A percentile compares a stretch with the other conserved stretches of the same genome.
phyloP scores from a whole-genome alignment of 2,797 vertebrate species.

The Lagorchestes hirsutus region DNA sequence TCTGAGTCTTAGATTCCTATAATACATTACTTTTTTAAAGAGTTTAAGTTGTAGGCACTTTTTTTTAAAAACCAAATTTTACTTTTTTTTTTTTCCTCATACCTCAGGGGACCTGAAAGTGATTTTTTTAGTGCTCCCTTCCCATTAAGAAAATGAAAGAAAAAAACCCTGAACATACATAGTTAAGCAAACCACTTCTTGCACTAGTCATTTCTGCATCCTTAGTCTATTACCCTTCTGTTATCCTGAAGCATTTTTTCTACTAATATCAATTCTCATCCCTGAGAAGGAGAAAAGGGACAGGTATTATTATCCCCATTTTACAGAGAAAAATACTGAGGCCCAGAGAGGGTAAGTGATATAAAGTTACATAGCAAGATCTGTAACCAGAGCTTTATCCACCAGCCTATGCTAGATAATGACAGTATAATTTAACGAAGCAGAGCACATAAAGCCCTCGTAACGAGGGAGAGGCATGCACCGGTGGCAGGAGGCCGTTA shows the following conservation, averaged over 20 bases:
- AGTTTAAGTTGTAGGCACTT: not conserved
- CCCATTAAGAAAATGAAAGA: not conserved
- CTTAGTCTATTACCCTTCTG: not conserved
- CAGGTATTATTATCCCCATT: not conserved
- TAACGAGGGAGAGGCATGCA: not conserved
- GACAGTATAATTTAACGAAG: not conserved
- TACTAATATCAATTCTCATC: not conserved
- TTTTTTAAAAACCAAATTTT: not conserved
- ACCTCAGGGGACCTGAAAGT: not conserved
- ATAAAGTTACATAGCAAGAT: not conserved
- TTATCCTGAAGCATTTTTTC: not conserved
- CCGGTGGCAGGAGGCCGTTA: not conserved
- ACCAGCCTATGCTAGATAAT: not conserved
- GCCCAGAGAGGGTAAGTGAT: not conserved
- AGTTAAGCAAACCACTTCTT: not conserved
- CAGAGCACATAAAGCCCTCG: not conserved
- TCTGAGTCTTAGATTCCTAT: not conserved
- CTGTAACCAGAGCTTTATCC: not conserved
- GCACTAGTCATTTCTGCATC: not conserved
- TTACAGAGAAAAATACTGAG: not conserved
- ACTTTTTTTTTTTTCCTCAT: not conserved
- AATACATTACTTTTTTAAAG: not conserved
- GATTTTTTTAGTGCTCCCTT: not conserved
- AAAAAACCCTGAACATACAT: too few relatives aligned
- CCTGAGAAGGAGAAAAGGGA: not conserved